Conservation (phyloP, 2,113 vertebrate species). For the Melanocharis versteri region DNA sequence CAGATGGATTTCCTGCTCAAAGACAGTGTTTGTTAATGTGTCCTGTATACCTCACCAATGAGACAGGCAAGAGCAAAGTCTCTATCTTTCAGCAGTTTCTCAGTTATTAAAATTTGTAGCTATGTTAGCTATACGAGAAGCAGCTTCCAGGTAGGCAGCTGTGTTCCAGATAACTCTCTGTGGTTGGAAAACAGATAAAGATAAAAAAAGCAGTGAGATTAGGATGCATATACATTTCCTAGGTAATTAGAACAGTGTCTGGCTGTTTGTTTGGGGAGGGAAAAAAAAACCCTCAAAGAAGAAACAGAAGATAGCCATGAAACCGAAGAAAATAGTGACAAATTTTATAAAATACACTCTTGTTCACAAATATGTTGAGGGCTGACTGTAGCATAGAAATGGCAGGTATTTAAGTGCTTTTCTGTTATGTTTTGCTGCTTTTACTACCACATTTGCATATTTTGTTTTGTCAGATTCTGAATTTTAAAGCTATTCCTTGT, state of each 20-base stretch:
- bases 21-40: neutral
- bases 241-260: neutral
- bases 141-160: constrained; percentile 28
- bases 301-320: neutral
- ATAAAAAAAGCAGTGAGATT: neutral
- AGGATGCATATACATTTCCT: neutral
- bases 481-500: neutral
- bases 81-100: neutral
- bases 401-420: neutral
- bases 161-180: neutral
- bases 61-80: neutral
- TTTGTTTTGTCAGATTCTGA: neutral
- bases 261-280: neutral
- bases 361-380: neutral
- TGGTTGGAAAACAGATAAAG: neutral
- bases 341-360: neutral
- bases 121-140: neutral
- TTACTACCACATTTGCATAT: neutral
- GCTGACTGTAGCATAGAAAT: neutral
- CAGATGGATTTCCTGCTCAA: neutral
- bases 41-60: neutral
- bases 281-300: neutral
- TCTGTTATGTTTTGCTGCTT: neutral
- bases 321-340: neutral
- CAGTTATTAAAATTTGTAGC: constrained; percentile 10